Conservation (phyloP, 2,113 vertebrate genomes). For the Cranoglanis bouderius region DNA sequence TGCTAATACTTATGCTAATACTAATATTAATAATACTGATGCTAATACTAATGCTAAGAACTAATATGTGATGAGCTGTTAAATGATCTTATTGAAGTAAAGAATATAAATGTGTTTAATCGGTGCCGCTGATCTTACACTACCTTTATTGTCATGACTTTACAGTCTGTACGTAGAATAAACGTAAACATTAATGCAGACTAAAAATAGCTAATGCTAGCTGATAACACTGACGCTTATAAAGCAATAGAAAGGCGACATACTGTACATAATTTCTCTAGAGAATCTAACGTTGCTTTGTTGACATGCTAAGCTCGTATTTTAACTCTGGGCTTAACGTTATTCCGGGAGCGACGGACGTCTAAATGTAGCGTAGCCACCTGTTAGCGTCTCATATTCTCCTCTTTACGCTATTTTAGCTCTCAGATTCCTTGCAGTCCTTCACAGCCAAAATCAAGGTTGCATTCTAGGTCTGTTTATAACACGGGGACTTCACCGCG, state of each 20-base stretch:
- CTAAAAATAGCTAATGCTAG: neutral
- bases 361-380: constrained; percentile 21
- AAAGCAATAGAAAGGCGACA: neutral
- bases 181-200: neutral
- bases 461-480: constrained; percentile 13
- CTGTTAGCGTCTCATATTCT: constrained; percentile 22
- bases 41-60: neutral
- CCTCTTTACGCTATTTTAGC: constrained; percentile 9
- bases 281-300: neutral
- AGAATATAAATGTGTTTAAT: neutral
- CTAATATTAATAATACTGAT: neutral
- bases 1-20: neutral
- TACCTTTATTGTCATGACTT: neutral
- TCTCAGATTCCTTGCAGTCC: neutral
- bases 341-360: neutral
- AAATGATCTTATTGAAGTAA: neutral
- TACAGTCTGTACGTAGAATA: neutral
- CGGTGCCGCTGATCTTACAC: neutral
- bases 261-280: neutral
- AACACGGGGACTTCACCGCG: neutral
- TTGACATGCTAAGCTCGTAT: neutral
- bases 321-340: neutral
- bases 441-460: constrained; percentile 9
- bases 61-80: neutral
- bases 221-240: neutral